These are phyloP conservation scores for Aphelinus atriplicis DNA, from an alignment of 1,140 invertebrate species.

Conservation along the genomic window DNA sequence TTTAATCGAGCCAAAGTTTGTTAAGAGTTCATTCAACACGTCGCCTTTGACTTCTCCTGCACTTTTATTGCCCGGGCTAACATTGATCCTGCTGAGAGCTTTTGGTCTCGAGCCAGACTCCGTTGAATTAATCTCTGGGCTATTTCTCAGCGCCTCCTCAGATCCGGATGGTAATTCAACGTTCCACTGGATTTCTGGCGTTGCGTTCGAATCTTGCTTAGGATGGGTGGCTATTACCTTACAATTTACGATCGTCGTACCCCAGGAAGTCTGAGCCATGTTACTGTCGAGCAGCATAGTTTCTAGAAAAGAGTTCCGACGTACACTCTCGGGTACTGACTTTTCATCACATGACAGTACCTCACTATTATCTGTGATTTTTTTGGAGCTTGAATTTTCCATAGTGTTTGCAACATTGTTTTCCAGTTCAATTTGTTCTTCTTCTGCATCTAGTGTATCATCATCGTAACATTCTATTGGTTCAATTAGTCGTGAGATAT, in stretches of 20 bases:
- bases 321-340: slow-evolving; percentile 34
- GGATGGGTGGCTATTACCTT: slow-evolving; percentile 45
- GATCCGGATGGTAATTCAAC: neutral
- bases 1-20: slow-evolving; percentile 58
- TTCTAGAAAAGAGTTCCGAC: slow-evolving; percentile 53
- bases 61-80: slow-evolving; percentile 36
- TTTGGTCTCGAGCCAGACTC: slow-evolving; percentile 2
- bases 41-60: slow-evolving; percentile 52
- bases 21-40: slow-evolving; percentile 58
- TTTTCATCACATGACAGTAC: slow-evolving; percentile 5
- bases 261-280: neutral
- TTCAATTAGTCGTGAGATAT: neutral
- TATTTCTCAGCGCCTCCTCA: too few species aligned
- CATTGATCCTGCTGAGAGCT: neutral
- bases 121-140: neutral
- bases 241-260: slow-evolving; percentile 21
- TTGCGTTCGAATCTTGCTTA: slow-evolving; percentile 32
- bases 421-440: too few species aligned
- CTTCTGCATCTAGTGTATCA: neutral
- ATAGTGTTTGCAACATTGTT: too few species aligned
- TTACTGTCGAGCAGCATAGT: slow-evolving; percentile 52
- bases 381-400: neutral
- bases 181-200: neutral
- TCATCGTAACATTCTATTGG: neutral
- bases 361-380: neutral